Conservation (phyloP, 2,113 vertebrate genomes). For the Cepphus grylle region DNA sequence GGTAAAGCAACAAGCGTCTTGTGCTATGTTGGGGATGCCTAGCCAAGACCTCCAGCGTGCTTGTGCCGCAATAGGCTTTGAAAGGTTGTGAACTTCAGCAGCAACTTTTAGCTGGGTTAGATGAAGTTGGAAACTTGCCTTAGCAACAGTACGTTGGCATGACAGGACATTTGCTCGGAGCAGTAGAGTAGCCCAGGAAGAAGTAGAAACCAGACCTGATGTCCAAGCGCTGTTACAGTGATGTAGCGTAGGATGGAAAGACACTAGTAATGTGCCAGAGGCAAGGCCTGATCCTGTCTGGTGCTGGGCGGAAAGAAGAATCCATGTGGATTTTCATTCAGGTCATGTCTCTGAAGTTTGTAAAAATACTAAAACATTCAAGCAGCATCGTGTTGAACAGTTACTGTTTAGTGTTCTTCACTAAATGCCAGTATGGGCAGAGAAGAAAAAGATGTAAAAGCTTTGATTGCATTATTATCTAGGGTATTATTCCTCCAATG, state of each 20-base stretch:
- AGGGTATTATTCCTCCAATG: neutral
- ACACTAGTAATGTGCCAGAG: neutral
- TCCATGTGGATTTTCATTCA: neutral
- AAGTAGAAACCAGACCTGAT: neutral
- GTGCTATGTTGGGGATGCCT: neutral
- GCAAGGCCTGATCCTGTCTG: neutral
- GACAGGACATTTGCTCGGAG: neutral
- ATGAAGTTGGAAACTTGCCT: neutral
- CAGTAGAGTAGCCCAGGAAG: neutral
- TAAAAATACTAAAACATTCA: neutral
- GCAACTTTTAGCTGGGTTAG: neutral
- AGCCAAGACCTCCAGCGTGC: neutral
- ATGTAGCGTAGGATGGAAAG: neutral
- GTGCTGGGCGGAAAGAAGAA: neutral
- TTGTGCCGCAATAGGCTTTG: neutral
- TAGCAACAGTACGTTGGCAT: neutral
- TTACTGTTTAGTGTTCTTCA: neutral
- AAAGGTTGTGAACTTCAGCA: neutral
- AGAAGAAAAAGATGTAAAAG: neutral
- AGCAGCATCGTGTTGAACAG: neutral
- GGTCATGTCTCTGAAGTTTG: neutral
- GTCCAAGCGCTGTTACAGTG: neutral
- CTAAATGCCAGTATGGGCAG: neutral
- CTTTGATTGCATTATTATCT: neutral
- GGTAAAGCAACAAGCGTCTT: neutral